A percentile compares a stretch with the other conserved stretches of the same genome.
phyloP scores from a whole-genome alignment of 64 coral and sea anemone species.

The Anthopleura sola region DNA sequence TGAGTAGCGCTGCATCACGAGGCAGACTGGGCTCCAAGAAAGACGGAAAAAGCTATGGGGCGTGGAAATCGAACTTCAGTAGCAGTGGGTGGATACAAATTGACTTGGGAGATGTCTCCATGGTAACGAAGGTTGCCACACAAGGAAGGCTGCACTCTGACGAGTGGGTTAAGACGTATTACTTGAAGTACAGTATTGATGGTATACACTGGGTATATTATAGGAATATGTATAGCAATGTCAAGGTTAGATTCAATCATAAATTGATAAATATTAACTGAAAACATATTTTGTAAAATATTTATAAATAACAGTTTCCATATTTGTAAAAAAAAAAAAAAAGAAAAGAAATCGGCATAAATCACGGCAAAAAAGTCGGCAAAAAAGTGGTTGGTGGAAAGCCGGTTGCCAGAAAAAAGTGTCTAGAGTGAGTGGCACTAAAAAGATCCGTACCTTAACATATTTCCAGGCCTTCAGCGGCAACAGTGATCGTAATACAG shows the following conservation, averaged over 20 bases:
- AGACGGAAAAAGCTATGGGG: neutral
- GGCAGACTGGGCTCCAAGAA: neutral
- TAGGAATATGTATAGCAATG: neutral
- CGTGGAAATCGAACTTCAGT: neutral
- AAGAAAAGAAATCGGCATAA: no score
- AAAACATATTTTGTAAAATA: no score
- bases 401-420: no score
- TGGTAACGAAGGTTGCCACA: conserved; percentile 11
- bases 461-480: neutral
- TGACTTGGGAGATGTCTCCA: neutral
- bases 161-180: conserved; percentile 24
- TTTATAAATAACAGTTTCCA: no score
- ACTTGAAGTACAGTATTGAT: conserved; percentile 15
- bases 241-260: neutral
- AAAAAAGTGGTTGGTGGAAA: no score
- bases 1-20: neutral
- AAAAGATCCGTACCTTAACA: no score
- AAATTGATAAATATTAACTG: no score
- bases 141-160: conserved; percentile 19
- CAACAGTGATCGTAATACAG: conserved; percentile 12
- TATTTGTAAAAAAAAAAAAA: no score
- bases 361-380: no score
- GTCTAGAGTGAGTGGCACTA: no score
- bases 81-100: conserved; percentile 24
- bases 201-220: neutral